phyloP scores from a whole-genome alignment of 2,113 vertebrate genomes.

The Odocoileus virginianus region DNA sequence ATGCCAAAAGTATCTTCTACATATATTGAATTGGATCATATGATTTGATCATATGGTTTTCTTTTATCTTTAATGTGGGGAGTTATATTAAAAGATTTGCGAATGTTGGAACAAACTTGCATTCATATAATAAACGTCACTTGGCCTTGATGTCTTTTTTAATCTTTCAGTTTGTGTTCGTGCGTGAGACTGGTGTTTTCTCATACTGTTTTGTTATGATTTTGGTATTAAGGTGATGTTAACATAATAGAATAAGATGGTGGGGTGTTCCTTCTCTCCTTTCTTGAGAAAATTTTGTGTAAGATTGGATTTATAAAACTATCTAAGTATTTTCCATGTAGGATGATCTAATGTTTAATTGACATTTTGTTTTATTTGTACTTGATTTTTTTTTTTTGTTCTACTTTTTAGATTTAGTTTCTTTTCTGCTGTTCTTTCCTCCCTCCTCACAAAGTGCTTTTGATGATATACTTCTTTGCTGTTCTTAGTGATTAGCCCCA shows the following conservation, averaged over 20 bases:
- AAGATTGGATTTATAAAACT: neutral
- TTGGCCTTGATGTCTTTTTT: neutral
- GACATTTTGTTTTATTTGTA: neutral
- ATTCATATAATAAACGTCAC: neutral
- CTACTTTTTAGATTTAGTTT: neutral
- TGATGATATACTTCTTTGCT: neutral
- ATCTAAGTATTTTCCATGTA: neutral
- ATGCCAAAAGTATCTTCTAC: neutral
- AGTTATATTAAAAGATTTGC: neutral
- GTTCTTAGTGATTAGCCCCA: neutral
- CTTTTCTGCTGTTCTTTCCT: neutral
- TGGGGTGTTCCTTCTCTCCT: neutral
- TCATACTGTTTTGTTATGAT: neutral
- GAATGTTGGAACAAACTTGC: slow-evolving; percentile 33
- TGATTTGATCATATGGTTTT: slow-evolving; percentile 19
- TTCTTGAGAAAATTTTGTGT: neutral
- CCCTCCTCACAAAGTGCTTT: neutral
- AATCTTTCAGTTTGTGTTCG: neutral
- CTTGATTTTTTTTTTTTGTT: neutral
- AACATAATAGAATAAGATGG: neutral
- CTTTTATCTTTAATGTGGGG: slow-evolving; percentile 31
- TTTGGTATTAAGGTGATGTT: neutral
- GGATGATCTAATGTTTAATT: neutral
- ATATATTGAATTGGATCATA: slow-evolving; percentile 14
- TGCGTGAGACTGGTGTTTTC: neutral